Evolutionary conservation across 2,888 invertebrate genomes (phyloP).

Genomic region (Dasypogon diadema): DNA sequence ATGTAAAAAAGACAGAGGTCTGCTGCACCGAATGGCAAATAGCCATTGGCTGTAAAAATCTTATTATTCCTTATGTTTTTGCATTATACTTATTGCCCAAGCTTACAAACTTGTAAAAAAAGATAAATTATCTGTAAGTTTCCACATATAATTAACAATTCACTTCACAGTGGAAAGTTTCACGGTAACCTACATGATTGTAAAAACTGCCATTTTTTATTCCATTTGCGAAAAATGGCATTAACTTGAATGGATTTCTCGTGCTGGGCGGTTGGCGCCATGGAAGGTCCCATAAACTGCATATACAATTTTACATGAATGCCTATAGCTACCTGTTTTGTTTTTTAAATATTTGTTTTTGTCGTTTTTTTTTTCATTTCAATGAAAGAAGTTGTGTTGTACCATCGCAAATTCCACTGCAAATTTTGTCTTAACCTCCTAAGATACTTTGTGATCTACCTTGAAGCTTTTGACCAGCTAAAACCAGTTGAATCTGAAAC

Average conservation of each 20-base stretch:
- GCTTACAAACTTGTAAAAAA: neutral
- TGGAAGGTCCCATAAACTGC: slow-evolving; percentile 12
- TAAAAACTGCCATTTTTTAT: slow-evolving; percentile 29
- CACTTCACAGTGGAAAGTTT: slow-evolving; percentile 41
- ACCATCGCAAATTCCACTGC: slow-evolving; percentile 44
- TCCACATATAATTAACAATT: slow-evolving; percentile 15
- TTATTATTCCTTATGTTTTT: no score
- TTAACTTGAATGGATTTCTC: slow-evolving; percentile 28
- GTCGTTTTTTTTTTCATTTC: neutral
- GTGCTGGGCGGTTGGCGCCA: slow-evolving; percentile 27
- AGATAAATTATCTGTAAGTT: neutral
- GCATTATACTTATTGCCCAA: neutral
- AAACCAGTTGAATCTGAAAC: slow-evolving; percentile 50
- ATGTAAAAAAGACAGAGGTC: neutral
- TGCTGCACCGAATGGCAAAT: no score
- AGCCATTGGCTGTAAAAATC: no score
- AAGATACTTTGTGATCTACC: slow-evolving; percentile 50
- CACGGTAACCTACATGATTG: slow-evolving; percentile 42
- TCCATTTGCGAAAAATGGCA: slow-evolving; percentile 40
- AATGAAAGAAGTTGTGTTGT: slow-evolving; percentile 30
- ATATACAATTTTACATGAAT: slow-evolving; percentile 23
- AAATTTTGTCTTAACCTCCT: slow-evolving; percentile 49
- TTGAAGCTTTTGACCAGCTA: slow-evolving; percentile 49
- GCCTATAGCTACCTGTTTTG: neutral
- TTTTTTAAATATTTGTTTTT: slow-evolving; percentile 4